These are phyloP conservation scores for Aleiodes sp. DNA, from an alignment of 1,140 invertebrate species.

Conservation along the genomic window DNA sequence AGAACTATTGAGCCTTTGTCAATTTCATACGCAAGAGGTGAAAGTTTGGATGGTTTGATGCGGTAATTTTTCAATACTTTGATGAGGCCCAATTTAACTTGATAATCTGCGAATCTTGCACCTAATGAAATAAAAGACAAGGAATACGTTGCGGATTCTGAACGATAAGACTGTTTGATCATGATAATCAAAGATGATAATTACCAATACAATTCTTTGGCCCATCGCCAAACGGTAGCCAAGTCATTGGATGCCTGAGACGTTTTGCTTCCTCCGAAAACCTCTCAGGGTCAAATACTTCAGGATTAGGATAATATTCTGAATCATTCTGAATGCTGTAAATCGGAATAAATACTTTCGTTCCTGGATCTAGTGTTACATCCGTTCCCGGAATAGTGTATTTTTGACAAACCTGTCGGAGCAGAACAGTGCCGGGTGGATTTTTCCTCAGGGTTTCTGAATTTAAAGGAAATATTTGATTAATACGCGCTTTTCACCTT, in stretches of 20 bases:
- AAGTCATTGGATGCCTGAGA: not conserved
- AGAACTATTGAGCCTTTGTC: constrained; percentile 19
- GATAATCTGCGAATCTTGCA: constrained; percentile 33
- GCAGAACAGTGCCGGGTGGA: constrained; percentile 62
- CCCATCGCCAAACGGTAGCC: constrained; percentile 61
- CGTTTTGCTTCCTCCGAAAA: constrained; percentile 23
- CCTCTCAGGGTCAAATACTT: constrained; percentile 70
- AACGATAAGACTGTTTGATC: not conserved
- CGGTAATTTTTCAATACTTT: constrained; percentile 23
- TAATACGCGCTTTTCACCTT: too few species aligned
- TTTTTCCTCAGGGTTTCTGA: constrained; percentile 69
- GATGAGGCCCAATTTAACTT: constrained; percentile 34
- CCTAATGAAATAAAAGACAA: constrained; percentile 15
- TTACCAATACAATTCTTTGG: constrained; percentile 66
- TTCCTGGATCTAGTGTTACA: constrained; percentile 58
- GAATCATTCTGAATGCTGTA: constrained; percentile 71
- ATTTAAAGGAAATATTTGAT: not conserved
- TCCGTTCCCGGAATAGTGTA: constrained; percentile 61
- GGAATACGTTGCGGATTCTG: not conserved
- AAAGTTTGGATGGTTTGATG: constrained; percentile 23
- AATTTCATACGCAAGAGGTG: constrained; percentile 24
- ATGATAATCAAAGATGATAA: not conserved
- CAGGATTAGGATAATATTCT: constrained; percentile 69
- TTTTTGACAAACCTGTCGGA: constrained; percentile 55
- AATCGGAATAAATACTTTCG: constrained; percentile 58